Evolutionary conservation across 2,797 vertebrate species (phyloP).

Genomic region (Takifugu ocellatus): DNA sequence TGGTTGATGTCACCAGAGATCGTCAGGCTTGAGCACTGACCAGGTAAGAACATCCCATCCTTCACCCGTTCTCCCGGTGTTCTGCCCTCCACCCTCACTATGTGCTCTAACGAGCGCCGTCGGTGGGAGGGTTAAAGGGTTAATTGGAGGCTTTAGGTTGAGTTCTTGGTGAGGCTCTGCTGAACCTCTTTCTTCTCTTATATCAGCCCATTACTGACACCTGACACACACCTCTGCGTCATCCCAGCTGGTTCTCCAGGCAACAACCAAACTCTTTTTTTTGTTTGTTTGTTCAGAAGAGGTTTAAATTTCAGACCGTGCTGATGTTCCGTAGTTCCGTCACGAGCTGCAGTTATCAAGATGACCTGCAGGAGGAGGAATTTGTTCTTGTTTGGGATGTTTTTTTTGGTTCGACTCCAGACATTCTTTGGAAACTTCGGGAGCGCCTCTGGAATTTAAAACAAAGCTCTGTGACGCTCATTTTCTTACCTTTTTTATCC

Average conservation of each 20-base stretch:
- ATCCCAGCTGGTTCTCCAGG: no score
- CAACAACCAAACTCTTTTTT: no score
- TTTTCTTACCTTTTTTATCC: no score
- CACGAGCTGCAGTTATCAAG: no score
- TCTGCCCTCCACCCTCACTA: no score
- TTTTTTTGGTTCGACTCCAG: background rate
- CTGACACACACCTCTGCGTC: background rate
- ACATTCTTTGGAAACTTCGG: background rate
- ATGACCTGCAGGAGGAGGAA: no score
- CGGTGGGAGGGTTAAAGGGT: conserved; percentile 28
- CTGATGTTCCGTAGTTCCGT: background rate
- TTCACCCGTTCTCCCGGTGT: no score
- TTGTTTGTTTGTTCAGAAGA: no score
- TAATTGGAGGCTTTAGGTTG: conserved; percentile 48
- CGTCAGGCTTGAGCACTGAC: conserved; percentile 26
- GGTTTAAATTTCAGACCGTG: background rate
- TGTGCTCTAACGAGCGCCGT: conserved; percentile 17
- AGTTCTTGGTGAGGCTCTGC: conserved; percentile 23
- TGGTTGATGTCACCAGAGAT: conserved; percentile 41
- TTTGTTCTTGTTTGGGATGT: no score
- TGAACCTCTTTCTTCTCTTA: conserved; percentile 22
- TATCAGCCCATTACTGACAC: conserved; percentile 41
- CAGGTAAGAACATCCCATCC: conserved; percentile 27
- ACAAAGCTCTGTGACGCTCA: background rate
- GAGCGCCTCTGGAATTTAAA: background rate